Conservation (phyloP, 1,140 invertebrate species). For the Melanaphis sacchari region DNA sequence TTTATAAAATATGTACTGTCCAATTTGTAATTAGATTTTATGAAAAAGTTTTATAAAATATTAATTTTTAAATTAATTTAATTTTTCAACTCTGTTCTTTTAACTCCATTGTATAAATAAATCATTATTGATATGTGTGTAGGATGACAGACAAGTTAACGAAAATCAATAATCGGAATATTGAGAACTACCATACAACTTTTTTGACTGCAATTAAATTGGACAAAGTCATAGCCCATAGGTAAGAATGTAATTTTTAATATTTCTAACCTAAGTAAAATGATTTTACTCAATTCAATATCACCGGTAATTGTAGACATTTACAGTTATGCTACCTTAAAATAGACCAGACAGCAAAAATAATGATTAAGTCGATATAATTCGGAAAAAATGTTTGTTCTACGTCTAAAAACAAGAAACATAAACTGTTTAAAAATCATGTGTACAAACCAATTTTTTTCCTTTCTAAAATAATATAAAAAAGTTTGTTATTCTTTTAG, state of each 20-base stretch:
- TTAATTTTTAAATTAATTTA: background rate
- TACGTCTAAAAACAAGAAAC: background rate
- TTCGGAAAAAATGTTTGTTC: background rate
- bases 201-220: too few species aligned
- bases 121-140: background rate
- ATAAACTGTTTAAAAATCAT: constrained; percentile 3
- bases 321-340: background rate
- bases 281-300: too few species aligned
- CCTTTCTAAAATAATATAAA: background rate
- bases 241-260: too few species aligned
- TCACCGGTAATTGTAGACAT: too few species aligned
- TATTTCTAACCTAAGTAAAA: too few species aligned
- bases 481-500: background rate
- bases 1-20: background rate
- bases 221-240: too few species aligned
- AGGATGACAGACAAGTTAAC: background rate
- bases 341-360: background rate
- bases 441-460: background rate
- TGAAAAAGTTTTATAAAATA: background rate
- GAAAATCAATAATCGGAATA: too few species aligned
- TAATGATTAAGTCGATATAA: background rate
- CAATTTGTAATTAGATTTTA: background rate
- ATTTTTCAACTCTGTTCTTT: background rate
- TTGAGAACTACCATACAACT: background rate
- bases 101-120: background rate